Evolutionary conservation across 1,140 invertebrate genomes (phyloP).

Genomic region (Caenorhabditis elegans): DNA sequence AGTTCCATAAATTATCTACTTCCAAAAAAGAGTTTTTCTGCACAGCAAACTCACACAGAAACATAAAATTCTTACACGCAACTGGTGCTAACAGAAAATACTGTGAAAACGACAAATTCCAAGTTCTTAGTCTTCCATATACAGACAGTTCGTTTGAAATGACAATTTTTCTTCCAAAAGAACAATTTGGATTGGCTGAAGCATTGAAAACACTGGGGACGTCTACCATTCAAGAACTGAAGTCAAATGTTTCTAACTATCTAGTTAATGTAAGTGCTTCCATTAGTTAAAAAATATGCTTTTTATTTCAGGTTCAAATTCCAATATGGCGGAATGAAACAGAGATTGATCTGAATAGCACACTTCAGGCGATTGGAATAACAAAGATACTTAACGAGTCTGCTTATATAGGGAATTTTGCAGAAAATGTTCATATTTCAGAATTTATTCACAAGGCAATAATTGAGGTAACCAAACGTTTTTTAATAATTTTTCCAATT

Average conservation of each 20-base stretch:
- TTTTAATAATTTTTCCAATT: too few relatives aligned
- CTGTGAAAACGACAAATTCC: constrained; percentile 2
- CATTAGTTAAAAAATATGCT: neutral
- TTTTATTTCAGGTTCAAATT: constrained; percentile 23
- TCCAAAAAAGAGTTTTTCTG: neutral
- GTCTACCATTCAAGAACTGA: neutral
- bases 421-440: neutral
- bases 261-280: neutral
- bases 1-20: neutral
- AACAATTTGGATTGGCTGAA: neutral
- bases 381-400: neutral
- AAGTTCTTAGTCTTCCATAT: constrained; percentile 11
- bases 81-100: neutral
- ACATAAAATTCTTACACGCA: neutral
- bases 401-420: neutral
- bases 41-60: neutral
- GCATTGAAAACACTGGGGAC: neutral
- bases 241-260: neutral
- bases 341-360: neutral
- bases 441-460: constrained; percentile 15
- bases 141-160: neutral
- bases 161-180: constrained; percentile 27
- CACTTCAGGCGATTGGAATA: neutral
- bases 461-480: constrained; percentile 23
- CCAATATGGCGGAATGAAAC: constrained; percentile 24